A percentile compares a stretch with the other conserved stretches of the same genome.
Evolutionary conservation across 92 coral and sea anemone genomes (phyloP).

Genomic region (Heteractis magnifica): DNA sequence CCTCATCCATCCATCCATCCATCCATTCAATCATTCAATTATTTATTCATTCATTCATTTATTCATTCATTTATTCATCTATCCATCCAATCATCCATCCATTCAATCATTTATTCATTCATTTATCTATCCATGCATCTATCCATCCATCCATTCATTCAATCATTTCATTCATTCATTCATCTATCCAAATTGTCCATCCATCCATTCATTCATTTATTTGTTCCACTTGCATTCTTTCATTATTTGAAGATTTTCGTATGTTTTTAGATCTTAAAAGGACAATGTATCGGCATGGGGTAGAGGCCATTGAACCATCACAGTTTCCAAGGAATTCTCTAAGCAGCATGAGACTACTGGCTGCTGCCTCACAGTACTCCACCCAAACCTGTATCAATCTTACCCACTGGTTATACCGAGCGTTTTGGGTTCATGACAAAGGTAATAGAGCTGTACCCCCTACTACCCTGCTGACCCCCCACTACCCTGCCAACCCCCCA

Average conservation of each 20-base stretch:
- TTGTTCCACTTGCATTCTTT: too few species aligned
- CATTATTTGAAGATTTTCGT: neutral
- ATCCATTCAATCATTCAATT: too few species aligned
- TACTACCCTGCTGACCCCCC: neutral
- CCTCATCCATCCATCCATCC: too few species aligned
- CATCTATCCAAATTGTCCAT: too few species aligned
- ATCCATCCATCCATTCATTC: too few species aligned
- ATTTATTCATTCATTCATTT: too few species aligned
- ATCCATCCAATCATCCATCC: too few species aligned
- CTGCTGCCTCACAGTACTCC: slow-evolving; percentile 74
- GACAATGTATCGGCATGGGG: slow-evolving; percentile 64
- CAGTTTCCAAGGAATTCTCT: slow-evolving; percentile 78
- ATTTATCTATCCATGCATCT: too few species aligned
- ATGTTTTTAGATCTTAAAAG: slow-evolving; percentile 64
- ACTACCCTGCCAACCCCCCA: neutral
- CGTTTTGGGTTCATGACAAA: slow-evolving; percentile 77
- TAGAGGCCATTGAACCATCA: slow-evolving; percentile 56
- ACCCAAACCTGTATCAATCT: slow-evolving; percentile 60
- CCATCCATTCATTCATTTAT: too few species aligned
- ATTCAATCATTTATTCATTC: too few species aligned
- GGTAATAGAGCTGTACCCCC: slow-evolving; percentile 35
- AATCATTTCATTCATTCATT: too few species aligned
- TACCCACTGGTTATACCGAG: slow-evolving; percentile 77
- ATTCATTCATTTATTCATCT: too few species aligned
- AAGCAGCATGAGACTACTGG: slow-evolving; percentile 87